Conservation (phyloP, 2,888 invertebrate genomes). For the Macaria liturata region DNA sequence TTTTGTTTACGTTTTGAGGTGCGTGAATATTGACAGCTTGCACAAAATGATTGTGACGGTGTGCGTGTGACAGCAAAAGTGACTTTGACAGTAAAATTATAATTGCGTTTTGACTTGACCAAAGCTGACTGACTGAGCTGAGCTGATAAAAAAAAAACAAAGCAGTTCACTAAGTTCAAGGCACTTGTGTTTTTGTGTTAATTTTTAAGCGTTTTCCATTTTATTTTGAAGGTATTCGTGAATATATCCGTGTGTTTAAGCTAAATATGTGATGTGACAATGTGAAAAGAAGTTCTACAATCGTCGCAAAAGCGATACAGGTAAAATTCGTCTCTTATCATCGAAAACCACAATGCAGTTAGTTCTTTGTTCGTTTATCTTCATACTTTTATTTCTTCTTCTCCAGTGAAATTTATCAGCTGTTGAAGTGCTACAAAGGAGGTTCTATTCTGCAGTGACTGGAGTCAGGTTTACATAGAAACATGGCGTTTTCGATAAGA, state of each 20-base stretch:
- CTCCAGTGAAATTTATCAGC: conserved; percentile 14
- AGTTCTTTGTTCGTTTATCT: conserved; percentile 21
- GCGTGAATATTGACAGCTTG: no score
- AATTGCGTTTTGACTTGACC: no score
- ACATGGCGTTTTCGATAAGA: conserved; percentile 73
- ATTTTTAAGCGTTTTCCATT: neutral
- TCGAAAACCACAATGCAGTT: neutral
- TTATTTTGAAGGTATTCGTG: conserved; percentile 50
- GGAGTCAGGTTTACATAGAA: neutral
- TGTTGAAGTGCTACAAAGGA: conserved; percentile 14
- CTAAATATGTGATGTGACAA: conserved; percentile 46
- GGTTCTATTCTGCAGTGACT: neutral
- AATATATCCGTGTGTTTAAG: conserved; percentile 32
- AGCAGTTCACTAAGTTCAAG: neutral
- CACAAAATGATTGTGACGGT: no score
- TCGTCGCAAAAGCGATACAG: conserved; percentile 36
- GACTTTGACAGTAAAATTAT: no score
- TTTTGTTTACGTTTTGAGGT: no score
- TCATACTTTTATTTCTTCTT: conserved; percentile 8
- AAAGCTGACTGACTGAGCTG: no score
- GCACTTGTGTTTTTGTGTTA: neutral
- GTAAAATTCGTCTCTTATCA: conserved; percentile 31
- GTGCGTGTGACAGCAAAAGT: no score
- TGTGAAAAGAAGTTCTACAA: conserved; percentile 30
- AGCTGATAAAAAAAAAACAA: neutral